Evolutionary conservation across 1,140 invertebrate species (phyloP), one percentile per base, ranked within the genome.

Genomic region (Hydropsyche tenuis): DNA sequence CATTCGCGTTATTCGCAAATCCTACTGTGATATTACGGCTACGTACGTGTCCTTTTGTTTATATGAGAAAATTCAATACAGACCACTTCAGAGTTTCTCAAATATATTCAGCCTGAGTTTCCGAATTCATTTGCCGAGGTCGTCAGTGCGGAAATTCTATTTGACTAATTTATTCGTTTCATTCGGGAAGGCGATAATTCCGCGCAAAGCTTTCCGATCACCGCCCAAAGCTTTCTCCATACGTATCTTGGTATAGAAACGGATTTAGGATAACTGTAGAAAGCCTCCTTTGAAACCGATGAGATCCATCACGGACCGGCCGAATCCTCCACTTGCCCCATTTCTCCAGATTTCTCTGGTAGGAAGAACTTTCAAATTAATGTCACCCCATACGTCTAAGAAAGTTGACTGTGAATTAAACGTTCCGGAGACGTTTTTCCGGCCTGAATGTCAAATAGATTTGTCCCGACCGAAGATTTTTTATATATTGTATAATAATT

Each of bases 131-230:
- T 46, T 1, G 45, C 12, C 14, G 45, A 46, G 14, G 16, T 46
- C 45, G 12, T 18, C 16, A 53, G 48, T 18, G 48, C 48, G 48
- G 20, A 53, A 53, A 53, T 53, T 16, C 48, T 14, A 53, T 53
- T 53, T 53, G 48, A 53, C 48, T 53, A 53, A 53, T 53, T 53
- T 53, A 53, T 53, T 20, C n/a, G 48, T 20, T 53, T 53, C 18
- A 53, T 53, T 20, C 30, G 30, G 48, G 18, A 53, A 53, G 6
- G 48, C 48, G 48, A 53, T 53, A 53, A 53, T 53, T 53, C 16
- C 48, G 46, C 4, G 4, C 4, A 14, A 53, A 53, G 16, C 9
- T 20, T 18, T 18, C 48, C n/a, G 16, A 18, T 53, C 16, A 37
- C 3, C 30, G 3, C 30, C 3, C n/a, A 53, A 53, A 53, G 48